Evolutionary conservation across 2,113 vertebrate genomes (phyloP), one percentile per base, ranked within the genome.

Genomic region (Coreoperca whiteheadi): DNA sequence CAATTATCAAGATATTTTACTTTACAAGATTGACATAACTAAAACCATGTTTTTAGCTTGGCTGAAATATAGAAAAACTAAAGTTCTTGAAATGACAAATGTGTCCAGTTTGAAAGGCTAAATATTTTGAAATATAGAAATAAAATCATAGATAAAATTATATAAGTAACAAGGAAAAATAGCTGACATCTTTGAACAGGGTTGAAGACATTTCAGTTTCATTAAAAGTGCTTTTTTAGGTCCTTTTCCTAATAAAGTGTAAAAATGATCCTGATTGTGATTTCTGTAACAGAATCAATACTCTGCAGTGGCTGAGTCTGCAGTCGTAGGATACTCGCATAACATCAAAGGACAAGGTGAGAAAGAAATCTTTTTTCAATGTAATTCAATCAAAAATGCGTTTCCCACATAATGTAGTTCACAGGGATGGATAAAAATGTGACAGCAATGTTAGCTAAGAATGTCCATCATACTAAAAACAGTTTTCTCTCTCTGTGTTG

Each of bases 311-410:
- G 96, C 96, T 0, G 96, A 97, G 74, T 96, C 96, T 77, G 96
- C 96, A 0, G 94, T 96, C 77, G 91, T 96, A 0, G 93, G 96
- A 74, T 96, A 89, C 83, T 86, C 95, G 0, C 96, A 96, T 51
- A 54, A 91, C 75, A 91, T 96, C 73, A 97, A 96, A 91, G 96
- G 96, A 82, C 87, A 96, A 96, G 96, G 96, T 96, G 80, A 83
- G 86, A 16, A 23, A 21, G 6, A 15, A 4, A 4, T 32, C 14
- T 9, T 63, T 34, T 16, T 30, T 60, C 7, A 21, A 41, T 10
- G 10, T 23, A 46, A 28, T 43, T 23, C 5, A 79, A 81, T 69
- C 23, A 63, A 46, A 23, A 2, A 23, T 25, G 16, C 16, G 1
- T 46, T 51, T 39, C 6, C 11, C 9, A 34, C 2, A 14, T 69